phyloP scores from a whole-genome alignment of 2,888 invertebrate genomes.

The Lampropteryx suffumata region DNA sequence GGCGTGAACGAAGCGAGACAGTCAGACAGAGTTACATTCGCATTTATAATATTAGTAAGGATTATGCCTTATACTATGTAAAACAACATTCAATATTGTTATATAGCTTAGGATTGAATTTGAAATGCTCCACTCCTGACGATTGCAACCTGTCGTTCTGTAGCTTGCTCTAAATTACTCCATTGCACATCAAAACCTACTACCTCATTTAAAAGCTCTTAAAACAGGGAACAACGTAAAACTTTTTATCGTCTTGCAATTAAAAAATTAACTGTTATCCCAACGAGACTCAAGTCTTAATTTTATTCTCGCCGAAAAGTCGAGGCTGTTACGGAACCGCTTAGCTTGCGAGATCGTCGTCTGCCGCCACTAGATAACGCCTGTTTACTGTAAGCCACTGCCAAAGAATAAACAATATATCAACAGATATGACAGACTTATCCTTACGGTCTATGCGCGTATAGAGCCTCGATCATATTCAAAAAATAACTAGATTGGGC shows the following conservation, averaged over 20 bases:
- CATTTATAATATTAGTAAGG: no score
- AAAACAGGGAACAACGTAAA: slow-evolving; percentile 17
- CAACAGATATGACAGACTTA: slow-evolving; percentile 1
- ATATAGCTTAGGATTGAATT: no score
- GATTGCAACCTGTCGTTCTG: no score
- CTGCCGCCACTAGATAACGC: slow-evolving; percentile 61
- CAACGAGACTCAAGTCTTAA: slow-evolving; percentile 26
- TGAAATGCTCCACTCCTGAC: no score
- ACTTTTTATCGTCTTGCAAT: slow-evolving; percentile 26
- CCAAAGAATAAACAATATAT: slow-evolving; percentile 26
- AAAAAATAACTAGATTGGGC: no score
- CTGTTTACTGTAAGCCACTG: slow-evolving; percentile 58
- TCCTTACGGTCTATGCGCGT: no score
- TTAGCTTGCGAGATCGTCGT: slow-evolving; percentile 51
- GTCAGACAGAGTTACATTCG: no score
- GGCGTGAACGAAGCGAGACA: no score
- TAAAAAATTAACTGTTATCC: slow-evolving; percentile 34
- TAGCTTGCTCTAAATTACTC: slow-evolving; percentile 1
- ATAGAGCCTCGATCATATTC: no score
- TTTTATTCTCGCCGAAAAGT: slow-evolving; percentile 34
- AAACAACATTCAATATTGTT: no score
- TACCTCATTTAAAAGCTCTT: slow-evolving; percentile 20
- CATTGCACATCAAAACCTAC: slow-evolving; percentile 2
- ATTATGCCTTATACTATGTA: no score
- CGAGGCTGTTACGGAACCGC: slow-evolving; percentile 35